These are phyloP conservation scores for Phocoena sinus DNA, from an alignment of 2,113 vertebrate species.

Conservation along the genomic window DNA sequence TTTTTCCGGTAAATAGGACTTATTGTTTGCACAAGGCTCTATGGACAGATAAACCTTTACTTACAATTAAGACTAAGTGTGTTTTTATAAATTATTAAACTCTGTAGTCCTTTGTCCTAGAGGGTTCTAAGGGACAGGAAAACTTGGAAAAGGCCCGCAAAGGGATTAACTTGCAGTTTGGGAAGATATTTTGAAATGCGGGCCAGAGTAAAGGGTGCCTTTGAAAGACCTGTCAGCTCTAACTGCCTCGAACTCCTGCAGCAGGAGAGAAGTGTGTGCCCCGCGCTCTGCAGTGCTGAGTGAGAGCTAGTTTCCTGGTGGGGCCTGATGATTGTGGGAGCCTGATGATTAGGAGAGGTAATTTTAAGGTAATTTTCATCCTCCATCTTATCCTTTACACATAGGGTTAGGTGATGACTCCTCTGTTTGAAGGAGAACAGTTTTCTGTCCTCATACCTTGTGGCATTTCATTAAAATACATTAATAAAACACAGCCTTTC, in stretches of 20 bases:
- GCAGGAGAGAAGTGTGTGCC: not conserved
- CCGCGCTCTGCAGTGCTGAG: not conserved
- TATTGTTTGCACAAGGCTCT: not conserved
- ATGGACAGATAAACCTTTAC: not conserved
- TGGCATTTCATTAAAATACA: constrained; percentile 20
- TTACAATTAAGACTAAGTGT: constrained; percentile 7
- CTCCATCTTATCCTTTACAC: not conserved
- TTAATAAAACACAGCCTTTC: constrained; percentile 12
- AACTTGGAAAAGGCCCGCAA: not conserved
- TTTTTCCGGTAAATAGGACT: not conserved
- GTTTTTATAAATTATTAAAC: constrained; percentile 6
- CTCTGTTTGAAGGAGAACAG: not conserved
- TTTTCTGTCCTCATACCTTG: constrained; percentile 9
- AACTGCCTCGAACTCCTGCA: not conserved
- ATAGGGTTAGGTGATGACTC: not conserved
- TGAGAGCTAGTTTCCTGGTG: not conserved
- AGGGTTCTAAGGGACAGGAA: not conserved
- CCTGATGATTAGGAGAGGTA: not conserved
- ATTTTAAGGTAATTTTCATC: not conserved
- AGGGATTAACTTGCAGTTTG: not conserved
- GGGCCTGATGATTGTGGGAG: not conserved
- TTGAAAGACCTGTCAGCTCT: not conserved
- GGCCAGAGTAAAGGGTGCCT: not conserved
- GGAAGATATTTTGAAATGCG: not conserved
- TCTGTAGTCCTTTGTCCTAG: not conserved